Evolutionary conservation across 2,113 vertebrate species (phyloP), one percentile per base, ranked within the genome.

Genomic region (Progne subis): DNA sequence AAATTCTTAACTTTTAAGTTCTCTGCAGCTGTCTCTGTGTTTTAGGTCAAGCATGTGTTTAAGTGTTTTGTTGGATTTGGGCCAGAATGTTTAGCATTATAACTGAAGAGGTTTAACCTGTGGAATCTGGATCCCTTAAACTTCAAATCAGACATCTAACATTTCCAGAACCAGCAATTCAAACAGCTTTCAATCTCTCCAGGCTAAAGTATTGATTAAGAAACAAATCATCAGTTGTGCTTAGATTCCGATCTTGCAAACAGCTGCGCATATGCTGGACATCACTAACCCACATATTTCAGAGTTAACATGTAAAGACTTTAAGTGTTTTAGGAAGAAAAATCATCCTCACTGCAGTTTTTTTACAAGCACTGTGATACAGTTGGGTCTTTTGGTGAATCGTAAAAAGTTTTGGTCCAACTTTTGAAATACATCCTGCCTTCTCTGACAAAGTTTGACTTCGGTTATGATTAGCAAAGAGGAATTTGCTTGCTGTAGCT

Each of bases 1-100:
- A 92, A 95, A 91, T 88, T 92, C 85, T 82, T 92, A 56, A 88
- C 74, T 82, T 92, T 67, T 82, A 94, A 85, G 57, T 82, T 94
- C 59, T 60, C 47, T 75, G 76, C 82, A 94, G 85, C 94, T 93
- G 78, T 80, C 79, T 74, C 61, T 55, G 67, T 82, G 59, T 55
- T 95, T 94, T 37, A 88, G 78, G 83, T 82, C 87, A 88, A 96
- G 52, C 56, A 92, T 80, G 47, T 90, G 68, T 94, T 92, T 90
- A 94, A 96, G 93, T 90, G 87, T 94, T 96, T 87, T 83, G 70
- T 14, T 95, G 92, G 93, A 95, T 63, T 82, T 69, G 55, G 50
- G 81, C 94, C 95, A 96, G 78, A 69, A 85, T 80, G 41, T 53
- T 82, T 55, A 94, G 78, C 61, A 34, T 63, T 92, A 59, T 77